phyloP scores from a whole-genome alignment of 2,797 vertebrate genomes.

The Picus viridis region DNA sequence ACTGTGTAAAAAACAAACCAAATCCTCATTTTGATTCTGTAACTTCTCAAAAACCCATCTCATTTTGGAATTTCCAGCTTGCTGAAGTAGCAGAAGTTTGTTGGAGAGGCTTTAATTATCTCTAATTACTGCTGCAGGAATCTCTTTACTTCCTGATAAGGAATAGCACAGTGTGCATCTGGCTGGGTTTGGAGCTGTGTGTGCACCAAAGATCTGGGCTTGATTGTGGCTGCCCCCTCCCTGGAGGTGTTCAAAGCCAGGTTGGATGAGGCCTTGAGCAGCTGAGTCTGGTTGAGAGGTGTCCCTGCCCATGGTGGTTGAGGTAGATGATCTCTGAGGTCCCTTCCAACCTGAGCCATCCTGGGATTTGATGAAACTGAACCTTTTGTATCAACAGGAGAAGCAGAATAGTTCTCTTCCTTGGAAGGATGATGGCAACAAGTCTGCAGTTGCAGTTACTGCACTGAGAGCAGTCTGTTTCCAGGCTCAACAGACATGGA shows the following conservation, averaged over 20 bases:
- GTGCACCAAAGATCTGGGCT: constrained; percentile 5
- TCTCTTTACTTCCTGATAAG: constrained; percentile 57
- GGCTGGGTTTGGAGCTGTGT: background rate
- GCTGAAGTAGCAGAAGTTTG: constrained; percentile 8
- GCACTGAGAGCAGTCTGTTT: background rate
- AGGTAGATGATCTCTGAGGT: too few relatives aligned
- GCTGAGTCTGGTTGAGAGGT: too few relatives aligned
- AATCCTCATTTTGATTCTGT: background rate
- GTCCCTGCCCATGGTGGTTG: too few relatives aligned
- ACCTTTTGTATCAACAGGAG: background rate
- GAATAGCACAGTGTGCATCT: constrained; percentile 51
- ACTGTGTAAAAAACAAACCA: background rate
- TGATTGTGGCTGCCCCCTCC: background rate
- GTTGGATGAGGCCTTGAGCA: too few relatives aligned
- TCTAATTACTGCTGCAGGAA: constrained; percentile 29
- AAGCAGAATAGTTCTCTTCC: background rate
- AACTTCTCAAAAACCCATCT: constrained; percentile 38
- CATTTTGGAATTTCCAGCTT: constrained; percentile 29
- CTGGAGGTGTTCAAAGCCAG: too few relatives aligned
- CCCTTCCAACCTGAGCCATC: too few relatives aligned
- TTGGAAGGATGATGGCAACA: rapidly evolving
- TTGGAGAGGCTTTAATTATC: constrained; percentile 6
- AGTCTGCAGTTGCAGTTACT: background rate
- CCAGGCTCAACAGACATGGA: background rate
- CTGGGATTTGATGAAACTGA: background rate